Evolutionary conservation across 2,113 vertebrate genomes (phyloP).

Genomic region (Alethe diademata): DNA sequence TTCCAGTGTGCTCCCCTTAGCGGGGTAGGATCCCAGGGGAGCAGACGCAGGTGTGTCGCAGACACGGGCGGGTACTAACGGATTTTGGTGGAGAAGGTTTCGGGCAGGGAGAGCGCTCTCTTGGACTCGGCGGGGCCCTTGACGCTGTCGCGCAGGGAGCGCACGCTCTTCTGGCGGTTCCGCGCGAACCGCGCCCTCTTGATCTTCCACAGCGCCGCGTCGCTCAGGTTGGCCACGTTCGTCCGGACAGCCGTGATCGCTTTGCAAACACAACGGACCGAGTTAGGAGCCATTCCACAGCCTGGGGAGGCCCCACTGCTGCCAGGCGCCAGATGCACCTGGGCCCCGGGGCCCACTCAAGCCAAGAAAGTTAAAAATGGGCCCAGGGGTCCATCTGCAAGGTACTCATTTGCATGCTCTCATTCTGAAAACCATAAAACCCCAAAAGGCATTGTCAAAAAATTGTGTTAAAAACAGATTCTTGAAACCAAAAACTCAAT

Average conservation of each 20-base stretch:
- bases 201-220: constrained; percentile 98
- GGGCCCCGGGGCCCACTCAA: constrained; percentile 3
- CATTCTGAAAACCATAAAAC: neutral
- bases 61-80: constrained; percentile 82
- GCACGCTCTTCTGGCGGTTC: constrained; percentile 96
- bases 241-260: constrained; percentile 97
- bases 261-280: constrained; percentile 72
- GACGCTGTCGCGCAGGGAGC: constrained; percentile 94
- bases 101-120: constrained; percentile 93
- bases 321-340: constrained; percentile 2
- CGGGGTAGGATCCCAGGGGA: constrained; percentile 11
- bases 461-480: neutral
- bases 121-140: constrained; percentile 89
- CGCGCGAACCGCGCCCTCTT: constrained; percentile 94
- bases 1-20: neutral
- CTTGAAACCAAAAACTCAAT: neutral
- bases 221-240: constrained; percentile 96
- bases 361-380: neutral
- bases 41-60: neutral
- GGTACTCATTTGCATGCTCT: neutral
- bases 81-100: constrained; percentile 90
- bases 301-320: neutral
- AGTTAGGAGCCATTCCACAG: constrained; percentile 51
- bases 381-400: constrained; percentile 34
- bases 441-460: neutral